These are phyloP conservation scores for Ornithoptera alexandrae DNA, from an alignment of 2,888 invertebrate genomes.

Conservation along the genomic window DNA sequence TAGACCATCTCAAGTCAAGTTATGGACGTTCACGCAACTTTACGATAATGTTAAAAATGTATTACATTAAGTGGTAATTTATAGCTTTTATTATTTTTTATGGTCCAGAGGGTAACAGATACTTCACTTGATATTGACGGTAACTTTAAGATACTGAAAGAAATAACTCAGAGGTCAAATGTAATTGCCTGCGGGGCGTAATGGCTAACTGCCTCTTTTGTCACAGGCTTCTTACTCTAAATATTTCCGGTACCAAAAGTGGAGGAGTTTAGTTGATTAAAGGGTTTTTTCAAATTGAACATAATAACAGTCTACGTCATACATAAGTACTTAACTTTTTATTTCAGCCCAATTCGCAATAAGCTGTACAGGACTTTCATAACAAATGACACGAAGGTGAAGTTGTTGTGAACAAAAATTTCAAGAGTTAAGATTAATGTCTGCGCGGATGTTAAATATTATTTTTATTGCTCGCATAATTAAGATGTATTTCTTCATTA, in stretches of 20 bases:
- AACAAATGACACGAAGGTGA: background rate
- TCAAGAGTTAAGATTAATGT: background rate
- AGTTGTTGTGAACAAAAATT: conserved; percentile 1
- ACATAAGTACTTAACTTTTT: background rate
- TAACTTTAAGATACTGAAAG: too few relatives aligned
- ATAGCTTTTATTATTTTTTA: conserved; percentile 1
- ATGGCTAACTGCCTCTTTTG: too few relatives aligned
- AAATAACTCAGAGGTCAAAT: too few relatives aligned
- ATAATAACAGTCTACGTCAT: background rate
- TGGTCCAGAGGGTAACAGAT: background rate
- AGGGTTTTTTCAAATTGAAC: too few relatives aligned
- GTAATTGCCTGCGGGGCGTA: too few relatives aligned
- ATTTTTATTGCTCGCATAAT: background rate
- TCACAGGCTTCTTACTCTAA: too few relatives aligned
- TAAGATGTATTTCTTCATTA: too few relatives aligned
- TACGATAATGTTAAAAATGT: conserved; percentile 10
- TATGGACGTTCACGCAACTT: conserved; percentile 2
- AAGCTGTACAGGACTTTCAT: background rate
- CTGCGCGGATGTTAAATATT: background rate
- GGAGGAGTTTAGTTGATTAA: too few relatives aligned
- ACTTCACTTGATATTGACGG: background rate
- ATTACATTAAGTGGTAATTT: conserved; percentile 4
- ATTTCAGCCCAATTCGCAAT: background rate
- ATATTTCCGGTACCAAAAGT: too few relatives aligned
- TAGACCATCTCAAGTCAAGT: conserved; percentile 1